phyloP scores from a whole-genome alignment of 2,113 vertebrate species.

The Paracanthobrama guichenoti region DNA sequence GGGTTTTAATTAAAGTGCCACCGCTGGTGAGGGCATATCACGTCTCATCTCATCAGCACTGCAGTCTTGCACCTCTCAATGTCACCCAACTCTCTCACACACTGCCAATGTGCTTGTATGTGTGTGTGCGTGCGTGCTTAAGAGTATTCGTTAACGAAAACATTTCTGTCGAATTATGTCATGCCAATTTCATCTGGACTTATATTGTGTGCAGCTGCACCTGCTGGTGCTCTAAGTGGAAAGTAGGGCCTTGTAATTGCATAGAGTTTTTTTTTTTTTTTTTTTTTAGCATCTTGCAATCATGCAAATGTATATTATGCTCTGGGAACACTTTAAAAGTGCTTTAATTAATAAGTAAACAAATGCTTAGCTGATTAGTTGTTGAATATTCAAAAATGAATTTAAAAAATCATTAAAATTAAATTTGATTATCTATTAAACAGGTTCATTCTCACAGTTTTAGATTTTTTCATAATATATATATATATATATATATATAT shows the following conservation, averaged over 20 bases:
- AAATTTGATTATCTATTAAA: no score
- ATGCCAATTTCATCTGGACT: neutral
- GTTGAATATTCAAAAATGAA: neutral
- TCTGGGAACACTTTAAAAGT: neutral
- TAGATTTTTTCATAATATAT: no score
- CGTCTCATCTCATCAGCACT: conserved; percentile 62
- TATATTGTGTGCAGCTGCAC: neutral
- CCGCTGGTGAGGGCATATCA: conserved; percentile 62
- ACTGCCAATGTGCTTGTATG: conserved; percentile 19
- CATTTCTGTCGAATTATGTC: neutral
- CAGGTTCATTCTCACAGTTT: no score
- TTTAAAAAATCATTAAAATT: neutral
- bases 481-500: no score
- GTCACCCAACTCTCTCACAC: conserved; percentile 51
- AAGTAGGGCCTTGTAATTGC: conserved; percentile 6
- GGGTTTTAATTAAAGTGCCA: conserved; percentile 66
- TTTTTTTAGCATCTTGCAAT: neutral
- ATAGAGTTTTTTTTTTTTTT: neutral
- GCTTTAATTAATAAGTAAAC: neutral
- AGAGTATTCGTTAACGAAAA: conserved; percentile 4
- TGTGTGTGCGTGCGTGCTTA: neutral
- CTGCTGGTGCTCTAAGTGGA: neutral
- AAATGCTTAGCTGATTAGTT: neutral
- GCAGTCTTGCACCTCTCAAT: conserved; percentile 56
- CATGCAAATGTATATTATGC: neutral